Evolutionary conservation across 2,797 vertebrate genomes (phyloP), one percentile per base, ranked within the genome.

Genomic region (Leuciscus waleckii): DNA sequence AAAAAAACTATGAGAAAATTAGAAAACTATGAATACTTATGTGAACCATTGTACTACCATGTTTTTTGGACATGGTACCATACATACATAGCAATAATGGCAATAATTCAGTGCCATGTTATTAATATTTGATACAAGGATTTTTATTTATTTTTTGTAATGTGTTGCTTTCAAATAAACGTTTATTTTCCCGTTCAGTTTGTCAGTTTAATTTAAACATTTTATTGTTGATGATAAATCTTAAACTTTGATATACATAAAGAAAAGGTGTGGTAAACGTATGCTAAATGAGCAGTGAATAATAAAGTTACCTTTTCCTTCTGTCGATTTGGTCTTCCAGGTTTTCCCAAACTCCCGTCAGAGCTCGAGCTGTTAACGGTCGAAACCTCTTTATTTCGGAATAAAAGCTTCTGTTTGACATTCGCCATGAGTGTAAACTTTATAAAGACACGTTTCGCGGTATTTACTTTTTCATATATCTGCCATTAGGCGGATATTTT

Each of bases 301-400:
- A 11, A 46, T 39, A 32, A 8, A 32, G 21, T 49, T 10, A 95
- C 95, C 94, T 91, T 76, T 29, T 85, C 90, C 85, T 58, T 19
- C 69, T 83, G 87, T 76, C 76, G 81, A 23, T 71, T 82, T 84
- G 87, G 74, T 0, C 88, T 82, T 87, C 80, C 86, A 82, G 46
- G 84, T 81, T 87, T 88, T 87, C 83, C 91, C 71, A 91, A 92
- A 92, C 70, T 92, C 92, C 79, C 86, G 41, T 84, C 71, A 63
- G 39, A 81, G 7, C 29, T 23, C 56, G 39, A 81, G 7, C 29
- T 23, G 10, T 79, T 79, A 21, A 51, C 73, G 35, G 8, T 71
- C 23, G 65, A 68, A 32, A 35, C 58, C 10, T 74, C 35, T 73
- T 63, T 75, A 58, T 74, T 74, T 70, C 63, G 37, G 17, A 81